Percentiles rank a stretch among this genome's conserved stretches.
Evolutionary conservation across 2,113 vertebrate species (phyloP).

Genomic region (Thalassoma bifasciatum): DNA sequence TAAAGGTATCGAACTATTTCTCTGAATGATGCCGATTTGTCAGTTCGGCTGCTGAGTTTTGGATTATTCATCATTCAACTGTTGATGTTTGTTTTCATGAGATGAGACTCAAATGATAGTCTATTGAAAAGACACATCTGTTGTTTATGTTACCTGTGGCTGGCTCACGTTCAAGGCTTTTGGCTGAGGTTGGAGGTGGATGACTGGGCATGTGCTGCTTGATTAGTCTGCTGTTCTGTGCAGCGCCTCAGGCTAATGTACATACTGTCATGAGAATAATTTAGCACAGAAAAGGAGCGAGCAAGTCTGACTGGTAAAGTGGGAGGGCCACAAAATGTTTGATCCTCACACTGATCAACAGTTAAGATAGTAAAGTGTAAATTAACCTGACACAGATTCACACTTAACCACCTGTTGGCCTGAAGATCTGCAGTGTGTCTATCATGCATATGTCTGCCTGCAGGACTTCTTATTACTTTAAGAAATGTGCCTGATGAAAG

Average conservation of each 20-base stretch:
- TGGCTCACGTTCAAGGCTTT: conserved; percentile 72
- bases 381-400: conserved; percentile 4
- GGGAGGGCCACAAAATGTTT: not conserved
- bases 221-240: conserved; percentile 54
- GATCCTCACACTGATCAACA: not conserved
- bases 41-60: not conserved
- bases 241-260: conserved; percentile 47
- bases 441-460: not conserved
- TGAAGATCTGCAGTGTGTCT: not conserved
- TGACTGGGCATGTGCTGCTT: conserved; percentile 59
- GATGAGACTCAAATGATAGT: conserved; percentile 35
- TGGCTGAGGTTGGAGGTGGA: conserved; percentile 52
- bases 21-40: not conserved
- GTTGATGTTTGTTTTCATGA: conserved; percentile 44
- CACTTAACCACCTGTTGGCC: conserved; percentile 1
- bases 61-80: conserved; percentile 35
- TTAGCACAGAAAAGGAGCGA: conserved; percentile 25
- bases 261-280: conserved; percentile 40
- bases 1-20: not conserved
- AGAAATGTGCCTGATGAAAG: not conserved
- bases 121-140: conserved; percentile 62
- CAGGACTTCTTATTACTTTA: not conserved
- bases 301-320: conserved; percentile 13
- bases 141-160: conserved; percentile 68
- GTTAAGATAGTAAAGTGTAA: not conserved